Percentiles rank a stretch among this genome's conserved stretches.
These are phyloP conservation scores for Metallyticus violacea DNA, from an alignment of 2,888 invertebrate genomes.

Conservation along the genomic window DNA sequence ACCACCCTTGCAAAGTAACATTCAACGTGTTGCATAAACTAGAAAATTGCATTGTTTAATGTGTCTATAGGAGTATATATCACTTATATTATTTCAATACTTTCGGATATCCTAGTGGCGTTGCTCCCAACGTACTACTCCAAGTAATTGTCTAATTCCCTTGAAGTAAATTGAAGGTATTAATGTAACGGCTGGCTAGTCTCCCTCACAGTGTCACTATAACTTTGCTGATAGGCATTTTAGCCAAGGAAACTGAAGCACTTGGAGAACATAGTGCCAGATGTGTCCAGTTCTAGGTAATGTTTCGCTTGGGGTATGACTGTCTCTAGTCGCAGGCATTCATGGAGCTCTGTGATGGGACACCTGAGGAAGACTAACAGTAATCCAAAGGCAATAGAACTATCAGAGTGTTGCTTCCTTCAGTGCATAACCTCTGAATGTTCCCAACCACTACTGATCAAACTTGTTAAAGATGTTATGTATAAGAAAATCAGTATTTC, in stretches of 20 bases:
- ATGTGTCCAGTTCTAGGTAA: background rate
- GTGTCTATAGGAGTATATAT: too few relatives aligned
- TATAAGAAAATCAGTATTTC: too few relatives aligned
- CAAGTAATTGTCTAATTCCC: too few relatives aligned
- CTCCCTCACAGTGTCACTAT: background rate
- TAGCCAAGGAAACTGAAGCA: background rate
- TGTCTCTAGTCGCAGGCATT: background rate
- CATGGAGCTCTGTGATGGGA: background rate
- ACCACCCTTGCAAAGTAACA: too few relatives aligned
- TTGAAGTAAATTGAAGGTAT: too few relatives aligned
- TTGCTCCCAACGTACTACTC: too few relatives aligned
- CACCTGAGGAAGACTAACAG: background rate
- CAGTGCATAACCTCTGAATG: background rate
- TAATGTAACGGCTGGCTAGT: background rate
- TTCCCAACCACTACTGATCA: too few relatives aligned
- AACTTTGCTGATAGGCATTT: background rate
- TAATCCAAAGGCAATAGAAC: background rate
- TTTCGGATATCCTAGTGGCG: too few relatives aligned
- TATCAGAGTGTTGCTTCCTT: background rate
- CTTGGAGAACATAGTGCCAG: background rate
- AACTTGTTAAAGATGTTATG: too few relatives aligned
- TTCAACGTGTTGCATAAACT: too few relatives aligned
- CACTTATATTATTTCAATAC: too few relatives aligned
- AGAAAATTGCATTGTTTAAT: too few relatives aligned
- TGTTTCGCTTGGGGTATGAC: background rate